These are phyloP conservation scores for Torymus texanus DNA, from an alignment of 2,888 invertebrate genomes.

Conservation along the genomic window DNA sequence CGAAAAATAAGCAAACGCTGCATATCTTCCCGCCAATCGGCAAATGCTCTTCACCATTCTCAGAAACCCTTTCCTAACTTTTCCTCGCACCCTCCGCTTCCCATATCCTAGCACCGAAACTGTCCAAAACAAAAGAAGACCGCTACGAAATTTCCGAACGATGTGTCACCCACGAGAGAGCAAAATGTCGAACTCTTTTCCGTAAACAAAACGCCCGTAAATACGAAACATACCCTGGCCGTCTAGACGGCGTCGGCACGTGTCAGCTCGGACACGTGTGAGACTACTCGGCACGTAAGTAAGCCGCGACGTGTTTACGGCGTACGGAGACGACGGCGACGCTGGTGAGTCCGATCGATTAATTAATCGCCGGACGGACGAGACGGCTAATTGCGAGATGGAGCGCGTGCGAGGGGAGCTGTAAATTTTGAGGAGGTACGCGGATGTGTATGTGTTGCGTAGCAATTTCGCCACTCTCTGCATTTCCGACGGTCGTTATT, in stretches of 20 bases:
- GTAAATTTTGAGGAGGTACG: constrained; percentile 17
- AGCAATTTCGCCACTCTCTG: constrained; percentile 21
- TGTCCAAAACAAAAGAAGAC: no score
- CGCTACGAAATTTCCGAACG: no score
- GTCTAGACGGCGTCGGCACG: constrained; percentile 44
- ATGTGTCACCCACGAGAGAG: no score
- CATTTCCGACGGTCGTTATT: constrained; percentile 27
- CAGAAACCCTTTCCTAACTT: no score
- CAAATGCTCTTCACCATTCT: no score
- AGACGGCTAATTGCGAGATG: constrained; percentile 39
- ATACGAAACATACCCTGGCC: not conserved
- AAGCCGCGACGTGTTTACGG: constrained; percentile 41
- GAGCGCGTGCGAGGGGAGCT: not conserved
- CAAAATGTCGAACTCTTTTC: not conserved
- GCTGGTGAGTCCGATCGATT: constrained; percentile 20
- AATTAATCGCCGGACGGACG: constrained; percentile 26
- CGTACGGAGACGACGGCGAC: no score
- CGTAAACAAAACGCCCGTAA: constrained; percentile 40
- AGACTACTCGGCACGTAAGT: constrained; percentile 18
- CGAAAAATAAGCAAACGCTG: no score
- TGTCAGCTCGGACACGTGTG: constrained; percentile 19
- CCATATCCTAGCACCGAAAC: no score
- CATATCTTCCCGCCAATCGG: no score
- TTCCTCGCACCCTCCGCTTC: no score
- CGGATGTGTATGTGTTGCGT: no score